Percentiles rank a stretch among this genome's conserved stretches.
phyloP scores from a whole-genome alignment of 2,113 vertebrate species.

The Notarius lentiginosus region DNA sequence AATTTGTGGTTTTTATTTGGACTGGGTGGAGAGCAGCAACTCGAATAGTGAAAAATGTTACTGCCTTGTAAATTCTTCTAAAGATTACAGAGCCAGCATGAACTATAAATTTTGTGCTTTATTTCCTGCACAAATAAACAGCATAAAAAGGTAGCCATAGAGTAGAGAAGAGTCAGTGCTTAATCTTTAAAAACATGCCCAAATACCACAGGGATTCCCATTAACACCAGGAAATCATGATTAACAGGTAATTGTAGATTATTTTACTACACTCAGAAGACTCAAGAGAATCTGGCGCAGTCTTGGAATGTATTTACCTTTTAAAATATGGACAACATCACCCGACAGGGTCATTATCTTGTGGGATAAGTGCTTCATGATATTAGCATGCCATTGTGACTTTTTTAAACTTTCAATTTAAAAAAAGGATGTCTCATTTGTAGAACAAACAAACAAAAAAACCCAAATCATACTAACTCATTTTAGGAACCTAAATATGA shows the following conservation, averaged over 20 bases:
- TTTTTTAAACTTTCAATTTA: background rate
- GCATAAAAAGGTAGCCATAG: slow-evolving; percentile 20
- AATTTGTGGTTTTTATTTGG: slow-evolving; percentile 37
- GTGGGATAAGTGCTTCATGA: background rate
- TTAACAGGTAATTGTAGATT: slow-evolving; percentile 7
- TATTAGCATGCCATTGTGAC: background rate
- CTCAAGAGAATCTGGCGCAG: background rate
- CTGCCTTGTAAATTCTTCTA: slow-evolving; percentile 40
- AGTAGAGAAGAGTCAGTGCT: slow-evolving; percentile 21
- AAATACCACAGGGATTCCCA: slow-evolving; percentile 10
- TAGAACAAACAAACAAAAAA: background rate
- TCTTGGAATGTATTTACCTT: background rate
- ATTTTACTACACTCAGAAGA: background rate
- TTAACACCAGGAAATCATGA: slow-evolving; percentile 26
- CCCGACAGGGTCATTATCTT: background rate
- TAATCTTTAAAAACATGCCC: slow-evolving; percentile 34
- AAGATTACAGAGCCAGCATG: slow-evolving; percentile 40
- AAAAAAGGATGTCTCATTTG: background rate
- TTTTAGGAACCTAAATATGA: background rate
- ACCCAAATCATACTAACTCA: background rate
- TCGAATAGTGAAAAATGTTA: slow-evolving; percentile 36
- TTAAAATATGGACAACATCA: background rate
- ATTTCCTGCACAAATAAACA: slow-evolving; percentile 47
- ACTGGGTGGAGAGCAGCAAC: slow-evolving; percentile 16
- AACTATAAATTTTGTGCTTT: slow-evolving; percentile 42